Base-by-base conservation (phyloP, 2,797 vertebrate species). In the Linurgus olivaceus region DNA sequence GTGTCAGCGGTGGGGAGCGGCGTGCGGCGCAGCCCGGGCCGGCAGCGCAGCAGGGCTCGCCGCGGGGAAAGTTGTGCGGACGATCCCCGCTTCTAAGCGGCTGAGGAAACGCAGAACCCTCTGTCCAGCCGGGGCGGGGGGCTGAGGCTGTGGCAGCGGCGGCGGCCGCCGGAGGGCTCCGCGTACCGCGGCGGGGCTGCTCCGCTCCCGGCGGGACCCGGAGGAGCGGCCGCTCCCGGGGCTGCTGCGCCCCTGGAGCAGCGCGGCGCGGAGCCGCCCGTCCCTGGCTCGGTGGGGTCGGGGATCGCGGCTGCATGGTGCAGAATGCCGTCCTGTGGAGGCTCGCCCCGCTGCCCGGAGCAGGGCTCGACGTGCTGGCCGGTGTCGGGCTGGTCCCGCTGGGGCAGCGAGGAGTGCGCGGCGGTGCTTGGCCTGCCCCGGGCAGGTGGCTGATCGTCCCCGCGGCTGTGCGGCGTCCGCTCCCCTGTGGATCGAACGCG, bases 401-500 rank as follows among this genome's bases (percentile, higher is more conserved):
- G 82, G 70, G 48, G 35, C 61, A 1, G 40, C 13, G 62, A 5
- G 18, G 45, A 24, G 84, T 1, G 71, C 58, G 45, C 62, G 20
- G 54, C 20, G 24, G 79, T 1, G 78, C 61, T 37, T 52, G 23
- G 48, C 20, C 10, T 18, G 12, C 5, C 31, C 21, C 6, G 35
- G 45, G 57, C 11, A 20, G 17, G 25, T 26, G 61, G 7, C 3
- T 14, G 23, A 14, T 10, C 1, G 6, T n/a, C 25, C 17, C 58
- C 48, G 31, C 25, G 19, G 14, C 18, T 3, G 57, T 16, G 65
- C 61, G 2, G 19, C 7, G 47, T 6, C 25, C n/a, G 2, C 66
- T 35, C 8, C 25, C 1, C 2, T 42, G 21, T 1, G 44, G 14
- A 35, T 19, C 23, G 0, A 9, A 0, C 7, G 44, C 0, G 38